phyloP scores from a whole-genome alignment of 2,888 invertebrate genomes.

The Nomada fabriciana region DNA sequence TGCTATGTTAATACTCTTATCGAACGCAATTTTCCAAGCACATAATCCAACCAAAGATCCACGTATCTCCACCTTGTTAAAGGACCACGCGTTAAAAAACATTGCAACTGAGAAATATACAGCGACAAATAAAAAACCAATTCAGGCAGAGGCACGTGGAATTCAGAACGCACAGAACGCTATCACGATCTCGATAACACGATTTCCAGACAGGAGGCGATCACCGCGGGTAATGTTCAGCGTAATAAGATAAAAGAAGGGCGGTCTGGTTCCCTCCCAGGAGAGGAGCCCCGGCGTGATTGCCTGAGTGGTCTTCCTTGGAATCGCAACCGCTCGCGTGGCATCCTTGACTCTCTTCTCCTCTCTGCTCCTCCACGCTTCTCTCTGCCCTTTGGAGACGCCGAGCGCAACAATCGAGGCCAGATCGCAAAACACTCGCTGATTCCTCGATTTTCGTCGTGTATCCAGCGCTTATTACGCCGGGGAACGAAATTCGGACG shows the following conservation, averaged over 20 bases:
- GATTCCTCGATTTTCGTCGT: slow-evolving; percentile 23
- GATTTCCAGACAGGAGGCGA: slow-evolving; percentile 38
- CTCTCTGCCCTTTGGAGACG: background rate
- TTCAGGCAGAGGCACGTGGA: background rate
- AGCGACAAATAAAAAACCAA: no score
- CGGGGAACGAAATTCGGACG: slow-evolving; percentile 2
- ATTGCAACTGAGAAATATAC: no score
- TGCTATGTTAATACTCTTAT: no score
- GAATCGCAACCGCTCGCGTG: slow-evolving; percentile 72
- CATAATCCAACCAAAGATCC: no score
- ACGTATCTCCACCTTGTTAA: no score
- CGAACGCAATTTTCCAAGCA: no score
- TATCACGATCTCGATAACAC: slow-evolving; percentile 17
- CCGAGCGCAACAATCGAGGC: slow-evolving; percentile 35
- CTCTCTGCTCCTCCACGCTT: background rate
- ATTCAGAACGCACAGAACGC: background rate
- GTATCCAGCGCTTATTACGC: slow-evolving; percentile 12
- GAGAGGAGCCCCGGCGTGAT: slow-evolving; percentile 68
- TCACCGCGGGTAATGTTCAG: slow-evolving; percentile 32
- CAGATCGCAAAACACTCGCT: slow-evolving; percentile 39
- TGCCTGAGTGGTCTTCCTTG: slow-evolving; percentile 78
- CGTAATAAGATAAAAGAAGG: slow-evolving; percentile 54
- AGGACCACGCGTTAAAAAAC: no score
- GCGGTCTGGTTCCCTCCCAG: slow-evolving; percentile 36
- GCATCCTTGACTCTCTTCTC: slow-evolving; percentile 47